A percentile compares a stretch with the other conserved stretches of the same genome.
Conservation (phyloP, 2,113 vertebrate species). For the Hippocampus guttulatus region DNA sequence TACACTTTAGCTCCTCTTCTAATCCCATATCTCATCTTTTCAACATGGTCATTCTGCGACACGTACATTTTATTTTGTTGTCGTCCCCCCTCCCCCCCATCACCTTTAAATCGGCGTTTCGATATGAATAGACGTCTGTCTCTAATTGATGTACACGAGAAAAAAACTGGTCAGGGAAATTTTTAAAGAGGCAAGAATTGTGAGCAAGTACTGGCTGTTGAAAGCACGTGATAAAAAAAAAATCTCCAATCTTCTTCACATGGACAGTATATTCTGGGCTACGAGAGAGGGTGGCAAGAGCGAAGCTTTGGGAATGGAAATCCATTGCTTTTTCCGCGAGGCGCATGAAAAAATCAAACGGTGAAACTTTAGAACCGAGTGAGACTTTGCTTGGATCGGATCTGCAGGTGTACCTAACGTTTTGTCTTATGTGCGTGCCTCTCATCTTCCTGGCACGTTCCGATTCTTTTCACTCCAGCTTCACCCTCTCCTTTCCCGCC, state of each 20-base stretch:
- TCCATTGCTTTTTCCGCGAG: too few relatives aligned
- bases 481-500: slow-evolving; percentile 38
- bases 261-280: too few relatives aligned
- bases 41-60: neutral
- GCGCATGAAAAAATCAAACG: too few relatives aligned
- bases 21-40: neutral
- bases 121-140: too few relatives aligned
- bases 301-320: too few relatives aligned
- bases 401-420: neutral
- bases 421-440: slow-evolving; percentile 9
- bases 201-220: too few relatives aligned
- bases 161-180: too few relatives aligned
- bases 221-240: too few relatives aligned
- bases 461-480: slow-evolving; percentile 37
- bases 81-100: neutral
- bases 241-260: too few relatives aligned
- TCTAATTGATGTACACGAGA: too few relatives aligned
- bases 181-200: too few relatives aligned
- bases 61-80: neutral
- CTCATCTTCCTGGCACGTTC: slow-evolving; percentile 40
- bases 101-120: neutral
- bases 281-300: too few relatives aligned
- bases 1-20: neutral
- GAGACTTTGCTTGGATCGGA: neutral
- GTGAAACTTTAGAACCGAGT: slow-evolving; percentile 2